Conservation (phyloP, 2,888 invertebrate genomes). For the Eurytoma adleriae region DNA sequence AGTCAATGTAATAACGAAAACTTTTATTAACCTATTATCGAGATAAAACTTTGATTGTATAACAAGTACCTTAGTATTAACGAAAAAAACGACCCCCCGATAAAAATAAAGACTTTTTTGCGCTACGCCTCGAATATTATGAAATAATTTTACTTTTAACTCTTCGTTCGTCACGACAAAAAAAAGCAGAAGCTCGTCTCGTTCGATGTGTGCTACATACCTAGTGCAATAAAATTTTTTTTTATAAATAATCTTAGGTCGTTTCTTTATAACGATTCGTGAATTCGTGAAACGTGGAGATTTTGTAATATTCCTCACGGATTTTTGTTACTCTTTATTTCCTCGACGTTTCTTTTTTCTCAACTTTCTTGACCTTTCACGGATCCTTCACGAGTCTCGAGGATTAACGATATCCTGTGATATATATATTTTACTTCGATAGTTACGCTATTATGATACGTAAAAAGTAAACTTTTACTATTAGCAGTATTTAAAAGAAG, state of each 20-base stretch:
- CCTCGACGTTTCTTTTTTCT: slow-evolving; percentile 27
- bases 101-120: slow-evolving; percentile 17
- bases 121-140: slow-evolving; percentile 29
- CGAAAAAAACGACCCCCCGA: background rate
- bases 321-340: slow-evolving; percentile 22
- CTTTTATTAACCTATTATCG: slow-evolving; percentile 41
- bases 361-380: slow-evolving; percentile 53
- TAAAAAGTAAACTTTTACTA: slow-evolving; percentile 37
- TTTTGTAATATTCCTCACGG: slow-evolving; percentile 26
- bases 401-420: slow-evolving; percentile 60
- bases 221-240: slow-evolving; percentile 54
- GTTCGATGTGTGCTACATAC: slow-evolving; percentile 53
- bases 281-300: slow-evolving; percentile 57
- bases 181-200: slow-evolving; percentile 27
- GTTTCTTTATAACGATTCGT: slow-evolving; percentile 55
- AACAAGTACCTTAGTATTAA: slow-evolving; percentile 32
- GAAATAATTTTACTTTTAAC: slow-evolving; percentile 21
- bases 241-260: slow-evolving; percentile 54
- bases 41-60: slow-evolving; percentile 35
- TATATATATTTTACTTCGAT: slow-evolving; percentile 55
- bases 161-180: slow-evolving; percentile 34
- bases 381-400: slow-evolving; percentile 57
- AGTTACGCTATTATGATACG: slow-evolving; percentile 38
- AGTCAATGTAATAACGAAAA: slow-evolving; percentile 54
- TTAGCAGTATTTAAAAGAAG: slow-evolving; percentile 51